phyloP scores from a whole-genome alignment of 2,888 invertebrate genomes.

The Meandrusa payeni region DNA sequence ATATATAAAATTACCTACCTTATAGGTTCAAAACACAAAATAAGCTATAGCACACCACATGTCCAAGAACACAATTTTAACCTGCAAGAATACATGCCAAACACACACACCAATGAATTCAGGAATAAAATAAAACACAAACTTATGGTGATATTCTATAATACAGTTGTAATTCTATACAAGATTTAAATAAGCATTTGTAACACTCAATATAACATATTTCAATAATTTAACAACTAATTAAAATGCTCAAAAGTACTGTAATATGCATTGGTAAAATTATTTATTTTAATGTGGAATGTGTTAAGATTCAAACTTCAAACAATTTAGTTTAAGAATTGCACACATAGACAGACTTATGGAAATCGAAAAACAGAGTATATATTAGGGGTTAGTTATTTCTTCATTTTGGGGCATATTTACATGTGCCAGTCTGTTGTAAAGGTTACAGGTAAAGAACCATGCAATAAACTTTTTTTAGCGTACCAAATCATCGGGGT shows the following conservation, averaged over 20 bases:
- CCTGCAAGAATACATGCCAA: slow-evolving; percentile 31
- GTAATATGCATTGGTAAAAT: slow-evolving; percentile 15
- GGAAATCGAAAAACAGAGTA: slow-evolving; percentile 32
- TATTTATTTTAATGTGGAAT: slow-evolving; percentile 30
- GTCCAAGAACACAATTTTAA: slow-evolving; percentile 19
- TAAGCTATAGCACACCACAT: slow-evolving; percentile 20
- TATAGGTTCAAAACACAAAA: slow-evolving; percentile 21
- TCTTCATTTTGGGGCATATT: slow-evolving; percentile 41
- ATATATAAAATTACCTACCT: slow-evolving; percentile 28
- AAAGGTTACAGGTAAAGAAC: slow-evolving; percentile 46
- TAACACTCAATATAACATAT: slow-evolving; percentile 48
- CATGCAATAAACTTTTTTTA: slow-evolving; percentile 66
- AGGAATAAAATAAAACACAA: slow-evolving; percentile 45
- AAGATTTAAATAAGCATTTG: slow-evolving; percentile 39
- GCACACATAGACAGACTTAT: slow-evolving; percentile 52
- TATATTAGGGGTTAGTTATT: slow-evolving; percentile 32
- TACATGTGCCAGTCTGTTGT: slow-evolving; percentile 55
- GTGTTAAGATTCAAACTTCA: slow-evolving; percentile 28
- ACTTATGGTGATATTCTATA: slow-evolving; percentile 51
- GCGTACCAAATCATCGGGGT: slow-evolving; percentile 89
- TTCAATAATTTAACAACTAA: slow-evolving; percentile 31
- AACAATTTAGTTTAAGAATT: slow-evolving; percentile 44
- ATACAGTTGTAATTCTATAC: slow-evolving; percentile 65
- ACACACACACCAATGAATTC: slow-evolving; percentile 27
- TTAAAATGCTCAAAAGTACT: slow-evolving; percentile 22